A percentile compares a stretch with the other conserved stretches of the same genome.
These are phyloP conservation scores for Oncorhynchus clarkii DNA, from an alignment of 2,113 vertebrate genomes.

Conservation along the genomic window DNA sequence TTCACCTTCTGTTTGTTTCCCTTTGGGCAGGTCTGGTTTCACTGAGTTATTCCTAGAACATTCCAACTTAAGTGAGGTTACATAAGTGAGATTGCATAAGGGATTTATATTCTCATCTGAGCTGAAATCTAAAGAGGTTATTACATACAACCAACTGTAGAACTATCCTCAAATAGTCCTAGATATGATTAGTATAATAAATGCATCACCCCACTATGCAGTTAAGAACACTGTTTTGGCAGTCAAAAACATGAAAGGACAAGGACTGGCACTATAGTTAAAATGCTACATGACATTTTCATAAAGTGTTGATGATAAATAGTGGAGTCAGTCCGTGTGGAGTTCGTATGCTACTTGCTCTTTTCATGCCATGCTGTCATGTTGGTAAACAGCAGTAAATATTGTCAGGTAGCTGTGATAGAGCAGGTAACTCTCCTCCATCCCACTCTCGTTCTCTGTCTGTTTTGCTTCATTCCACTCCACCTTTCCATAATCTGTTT, in stretches of 20 bases:
- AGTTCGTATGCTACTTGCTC: background rate
- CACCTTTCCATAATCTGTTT: constrained; percentile 13
- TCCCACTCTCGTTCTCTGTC: background rate
- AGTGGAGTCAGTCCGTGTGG: background rate
- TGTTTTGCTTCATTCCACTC: background rate
- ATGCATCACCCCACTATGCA: background rate
- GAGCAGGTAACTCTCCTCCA: background rate
- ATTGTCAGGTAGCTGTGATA: constrained; percentile 36
- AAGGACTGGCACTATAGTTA: background rate
- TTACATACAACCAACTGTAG: background rate
- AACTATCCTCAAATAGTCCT: background rate
- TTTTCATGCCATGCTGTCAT: constrained; percentile 26
- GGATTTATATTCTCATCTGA: background rate
- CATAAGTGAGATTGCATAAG: background rate
- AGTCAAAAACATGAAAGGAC: background rate
- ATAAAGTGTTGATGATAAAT: background rate
- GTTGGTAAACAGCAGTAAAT: constrained; percentile 54
- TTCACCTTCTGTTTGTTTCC: constrained; percentile 54
- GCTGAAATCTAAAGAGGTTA: background rate
- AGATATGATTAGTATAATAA: background rate
- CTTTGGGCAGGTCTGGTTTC: constrained; percentile 32
- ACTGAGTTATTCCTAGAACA: constrained; percentile 34
- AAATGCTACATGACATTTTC: background rate
- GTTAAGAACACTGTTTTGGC: background rate
- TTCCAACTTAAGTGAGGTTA: background rate